Percentiles rank a stretch among this genome's conserved stretches.
These are phyloP conservation scores for Brevimyrus niger DNA, from an alignment of 2,113 vertebrate genomes.

Conservation along the genomic window DNA sequence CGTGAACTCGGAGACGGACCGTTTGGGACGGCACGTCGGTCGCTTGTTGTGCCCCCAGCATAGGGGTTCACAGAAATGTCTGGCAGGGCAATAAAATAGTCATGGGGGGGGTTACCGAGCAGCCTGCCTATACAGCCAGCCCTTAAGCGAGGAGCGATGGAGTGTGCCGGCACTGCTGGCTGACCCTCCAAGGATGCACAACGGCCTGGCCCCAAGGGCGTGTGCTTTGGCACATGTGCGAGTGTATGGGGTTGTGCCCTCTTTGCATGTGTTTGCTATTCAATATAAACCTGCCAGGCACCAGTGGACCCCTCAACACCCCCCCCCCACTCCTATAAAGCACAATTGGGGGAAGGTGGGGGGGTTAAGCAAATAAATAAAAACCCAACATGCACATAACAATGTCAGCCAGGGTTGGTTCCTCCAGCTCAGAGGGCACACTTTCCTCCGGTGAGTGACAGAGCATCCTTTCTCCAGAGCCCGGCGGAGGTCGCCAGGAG, in stretches of 20 bases:
- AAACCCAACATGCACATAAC: neutral
- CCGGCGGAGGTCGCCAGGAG: neutral
- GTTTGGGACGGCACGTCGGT: neutral
- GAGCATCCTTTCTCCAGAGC: neutral
- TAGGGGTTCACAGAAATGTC: neutral
- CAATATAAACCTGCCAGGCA: neutral
- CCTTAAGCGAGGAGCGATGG: neutral
- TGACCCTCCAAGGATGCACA: neutral
- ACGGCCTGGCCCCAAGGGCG: neutral
- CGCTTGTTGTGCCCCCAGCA: neutral
- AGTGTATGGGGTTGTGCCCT: neutral
- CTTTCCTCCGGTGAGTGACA: constrained; percentile 1
- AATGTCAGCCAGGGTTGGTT: neutral
- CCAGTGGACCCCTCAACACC: neutral
- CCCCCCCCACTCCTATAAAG: neutral
- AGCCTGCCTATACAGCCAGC: neutral
- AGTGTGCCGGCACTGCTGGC: neutral
- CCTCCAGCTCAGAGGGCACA: neutral
- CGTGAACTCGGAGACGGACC: neutral
- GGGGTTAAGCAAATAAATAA: neutral
- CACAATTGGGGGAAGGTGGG: neutral
- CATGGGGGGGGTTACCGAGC: neutral
- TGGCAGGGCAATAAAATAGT: neutral
- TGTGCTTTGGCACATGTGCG: neutral
- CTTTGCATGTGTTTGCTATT: neutral